Conservation (phyloP, 2,113 vertebrate genomes). For the Calonectris borealis region DNA sequence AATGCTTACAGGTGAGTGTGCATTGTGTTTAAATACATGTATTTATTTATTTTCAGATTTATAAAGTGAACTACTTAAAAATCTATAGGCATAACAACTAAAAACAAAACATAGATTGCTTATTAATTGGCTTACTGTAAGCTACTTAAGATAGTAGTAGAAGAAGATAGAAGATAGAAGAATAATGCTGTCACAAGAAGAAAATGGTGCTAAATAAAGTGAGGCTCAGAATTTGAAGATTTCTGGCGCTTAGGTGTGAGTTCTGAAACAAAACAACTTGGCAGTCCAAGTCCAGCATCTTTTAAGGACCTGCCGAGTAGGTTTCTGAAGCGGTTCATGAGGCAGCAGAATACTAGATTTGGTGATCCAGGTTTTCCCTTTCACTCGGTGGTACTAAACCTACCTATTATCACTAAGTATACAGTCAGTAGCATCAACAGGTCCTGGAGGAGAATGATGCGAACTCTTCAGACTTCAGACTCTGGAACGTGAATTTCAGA, state of each 20-base stretch:
- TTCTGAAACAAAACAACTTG: neutral
- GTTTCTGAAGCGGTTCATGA: neutral
- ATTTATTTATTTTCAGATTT: neutral
- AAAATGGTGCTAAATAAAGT: neutral
- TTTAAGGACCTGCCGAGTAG: neutral
- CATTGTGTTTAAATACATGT: neutral
- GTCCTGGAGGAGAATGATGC: neutral
- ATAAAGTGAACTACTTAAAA: neutral
- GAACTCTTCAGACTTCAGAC: neutral
- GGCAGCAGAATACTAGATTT: neutral
- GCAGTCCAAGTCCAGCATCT: neutral
- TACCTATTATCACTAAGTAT: neutral
- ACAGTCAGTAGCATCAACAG: neutral
- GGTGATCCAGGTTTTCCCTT: neutral
- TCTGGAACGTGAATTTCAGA: neutral
- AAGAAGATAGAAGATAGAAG: neutral
- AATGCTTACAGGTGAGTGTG: slow-evolving; percentile 87
- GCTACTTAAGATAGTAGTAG: neutral
- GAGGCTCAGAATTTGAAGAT: neutral
- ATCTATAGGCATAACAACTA: neutral
- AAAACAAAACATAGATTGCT: neutral
- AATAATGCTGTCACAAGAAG: neutral
- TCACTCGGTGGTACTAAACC: neutral
- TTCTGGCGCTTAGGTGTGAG: neutral
- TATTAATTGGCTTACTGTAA: neutral